Base-by-base conservation (phyloP, 2,113 vertebrate species). In the Blennius ocellaris region DNA sequence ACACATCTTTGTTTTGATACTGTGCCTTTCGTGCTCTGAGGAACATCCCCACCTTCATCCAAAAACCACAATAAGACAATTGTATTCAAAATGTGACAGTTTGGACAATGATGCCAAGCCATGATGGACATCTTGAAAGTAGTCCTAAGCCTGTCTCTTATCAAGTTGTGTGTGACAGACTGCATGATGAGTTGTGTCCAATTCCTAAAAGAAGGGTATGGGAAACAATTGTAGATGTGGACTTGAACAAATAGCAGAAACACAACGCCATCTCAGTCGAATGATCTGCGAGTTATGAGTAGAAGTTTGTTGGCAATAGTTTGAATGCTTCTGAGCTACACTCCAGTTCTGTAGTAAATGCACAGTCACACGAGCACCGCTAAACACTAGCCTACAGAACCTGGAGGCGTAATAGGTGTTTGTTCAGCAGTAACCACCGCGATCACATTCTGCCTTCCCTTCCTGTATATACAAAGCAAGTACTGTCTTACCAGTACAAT, bases 101-200 rank as follows among this genome's bases (percentile, higher is more conserved):
- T 78, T 85, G 67, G 75, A 83, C 75, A 74, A 69, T 53, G 43
- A 53, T 45, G 59, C 71, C 82, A 80, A 83, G 78, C 69, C 64
- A 73, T 72, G 72, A 83, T 72, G 80, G 76, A 77, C 80, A 69
- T 87, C 57, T 64, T 77, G 62, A 90, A 75, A 44, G 54, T 12
- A 44, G 55, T 61, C 52, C 57, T 73, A 66, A 86, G 73, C 84
- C 62, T 72, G 63, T 78, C 37, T 87, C 63, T 47, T 38, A 30
- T 38, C 45, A 45, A 77, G 70, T 74, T 56, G 48, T 70, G 17
- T 55, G 59, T 84, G 84, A 87, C 80, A 90, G 67, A 66, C 67
- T 51, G 41, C 15, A 53, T 78, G 66, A 86, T 43, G 65, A 52
- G 53, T 70, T 56, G 21, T 30, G 21, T 30, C 21, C 21, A 30